Evolutionary conservation across 2,888 invertebrate species (phyloP).

Genomic region (Phortica magna): DNA sequence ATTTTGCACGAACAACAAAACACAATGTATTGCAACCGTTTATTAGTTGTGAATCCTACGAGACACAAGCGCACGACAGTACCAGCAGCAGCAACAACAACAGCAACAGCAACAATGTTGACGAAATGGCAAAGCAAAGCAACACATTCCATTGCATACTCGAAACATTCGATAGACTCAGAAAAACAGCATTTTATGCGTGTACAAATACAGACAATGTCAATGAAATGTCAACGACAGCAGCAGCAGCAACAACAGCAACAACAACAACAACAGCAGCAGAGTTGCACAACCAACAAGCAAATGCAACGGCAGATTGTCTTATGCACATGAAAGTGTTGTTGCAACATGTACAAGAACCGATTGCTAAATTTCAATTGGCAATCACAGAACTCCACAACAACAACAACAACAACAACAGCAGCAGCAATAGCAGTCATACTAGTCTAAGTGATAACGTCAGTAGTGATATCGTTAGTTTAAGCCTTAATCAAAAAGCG

Average conservation of each 20-base stretch:
- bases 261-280: slow-evolving; percentile 29
- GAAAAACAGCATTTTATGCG: slow-evolving; percentile 59
- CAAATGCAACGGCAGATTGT: slow-evolving; percentile 53
- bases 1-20: slow-evolving; percentile 59
- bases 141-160: slow-evolving; percentile 74
- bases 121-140: slow-evolving; percentile 32
- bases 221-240: slow-evolving; percentile 31
- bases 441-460: slow-evolving; percentile 53
- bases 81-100: slow-evolving; percentile 28
- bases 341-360: slow-evolving; percentile 63
- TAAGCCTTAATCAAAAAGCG: slow-evolving; percentile 50
- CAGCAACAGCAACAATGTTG: slow-evolving; percentile 30
- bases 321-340: slow-evolving; percentile 66
- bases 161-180: slow-evolving; percentile 61
- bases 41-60: slow-evolving; percentile 60
- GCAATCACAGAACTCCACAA: slow-evolving; percentile 59
- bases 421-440: slow-evolving; percentile 30
- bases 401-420: slow-evolving; percentile 39
- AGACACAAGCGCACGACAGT: slow-evolving; percentile 25
- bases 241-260: slow-evolving; percentile 32
- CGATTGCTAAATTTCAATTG: slow-evolving; percentile 74
- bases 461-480: slow-evolving; percentile 62
- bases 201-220: slow-evolving; percentile 48
- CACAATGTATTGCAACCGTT: slow-evolving; percentile 65
- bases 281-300: not conserved